Evolutionary conservation across 35 echinoderm and acorn worm genomes (phyloP).

Genomic region (Apostichopus californicus): DNA sequence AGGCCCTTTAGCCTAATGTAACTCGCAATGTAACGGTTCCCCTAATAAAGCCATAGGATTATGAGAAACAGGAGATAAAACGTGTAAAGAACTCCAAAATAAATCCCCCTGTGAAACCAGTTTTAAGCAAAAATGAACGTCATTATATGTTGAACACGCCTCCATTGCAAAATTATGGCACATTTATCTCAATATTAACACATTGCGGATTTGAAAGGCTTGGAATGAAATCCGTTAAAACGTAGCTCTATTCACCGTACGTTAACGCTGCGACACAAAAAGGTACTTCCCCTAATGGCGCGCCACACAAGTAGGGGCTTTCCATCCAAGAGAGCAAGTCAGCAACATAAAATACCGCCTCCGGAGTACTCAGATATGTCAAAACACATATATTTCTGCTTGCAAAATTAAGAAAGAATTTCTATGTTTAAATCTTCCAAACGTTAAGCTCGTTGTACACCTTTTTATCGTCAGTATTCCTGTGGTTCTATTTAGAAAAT

Average conservation of each 20-base stretch:
- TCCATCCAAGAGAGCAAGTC: background rate
- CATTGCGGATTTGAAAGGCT: background rate
- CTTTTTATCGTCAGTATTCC: background rate
- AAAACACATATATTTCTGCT: no score
- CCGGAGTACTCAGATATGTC: background rate
- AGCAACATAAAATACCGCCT: background rate
- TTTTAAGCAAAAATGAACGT: background rate
- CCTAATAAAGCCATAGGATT: no score
- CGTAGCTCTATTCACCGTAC: background rate
- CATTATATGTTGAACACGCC: background rate
- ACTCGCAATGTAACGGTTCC: no score
- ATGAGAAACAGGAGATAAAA: background rate
- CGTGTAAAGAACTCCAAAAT: background rate
- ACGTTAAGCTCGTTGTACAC: background rate
- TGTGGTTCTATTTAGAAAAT: background rate
- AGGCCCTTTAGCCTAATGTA: no score
- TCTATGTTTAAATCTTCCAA: background rate
- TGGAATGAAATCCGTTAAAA: background rate
- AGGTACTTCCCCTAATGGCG: conserved; percentile 40
- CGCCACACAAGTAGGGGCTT: conserved; percentile 19
- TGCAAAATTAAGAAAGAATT: background rate
- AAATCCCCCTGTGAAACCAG: background rate
- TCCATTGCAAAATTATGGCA: background rate
- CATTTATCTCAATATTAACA: background rate
- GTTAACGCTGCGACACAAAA: background rate